A percentile compares a stretch with the other conserved stretches of the same genome.
These are phyloP conservation scores for Drosophila sordidula DNA, from an alignment of 2,888 invertebrate genomes.

Conservation along the genomic window DNA sequence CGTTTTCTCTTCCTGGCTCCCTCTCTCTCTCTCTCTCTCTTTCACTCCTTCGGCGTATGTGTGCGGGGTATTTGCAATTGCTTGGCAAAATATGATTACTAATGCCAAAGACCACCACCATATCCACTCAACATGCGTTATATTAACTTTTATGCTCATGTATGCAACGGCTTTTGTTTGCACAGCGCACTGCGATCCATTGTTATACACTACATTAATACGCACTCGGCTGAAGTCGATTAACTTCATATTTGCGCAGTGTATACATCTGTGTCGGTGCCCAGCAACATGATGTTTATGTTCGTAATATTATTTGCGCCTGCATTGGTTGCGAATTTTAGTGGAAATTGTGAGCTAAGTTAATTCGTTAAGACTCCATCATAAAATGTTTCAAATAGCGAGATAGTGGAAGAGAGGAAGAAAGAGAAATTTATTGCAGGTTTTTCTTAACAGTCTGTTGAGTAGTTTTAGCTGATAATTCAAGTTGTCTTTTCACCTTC, in stretches of 20 bases:
- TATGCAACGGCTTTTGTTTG: slow-evolving; percentile 56
- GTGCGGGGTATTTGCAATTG: slow-evolving; percentile 64
- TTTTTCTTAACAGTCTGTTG: too few species aligned
- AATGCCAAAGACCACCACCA: slow-evolving; percentile 67
- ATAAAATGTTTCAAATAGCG: too few species aligned
- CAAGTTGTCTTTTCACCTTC: too few species aligned
- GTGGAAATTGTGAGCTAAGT: too few species aligned
- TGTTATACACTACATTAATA: slow-evolving; percentile 38
- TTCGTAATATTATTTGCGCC: background rate
- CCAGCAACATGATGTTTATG: background rate
- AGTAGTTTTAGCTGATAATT: too few species aligned
- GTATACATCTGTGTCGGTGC: background rate
- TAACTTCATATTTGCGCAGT: background rate
- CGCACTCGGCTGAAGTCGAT: slow-evolving; percentile 16
- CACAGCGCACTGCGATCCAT: slow-evolving; percentile 36
- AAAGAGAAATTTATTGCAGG: too few species aligned
- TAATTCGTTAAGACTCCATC: too few species aligned
- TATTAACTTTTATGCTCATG: slow-evolving; percentile 60
- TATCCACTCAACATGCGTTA: slow-evolving; percentile 54
- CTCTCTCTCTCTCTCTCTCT: background rate
- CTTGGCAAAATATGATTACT: slow-evolving; percentile 79
- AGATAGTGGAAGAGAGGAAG: too few species aligned
- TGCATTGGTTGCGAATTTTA: too few species aligned
- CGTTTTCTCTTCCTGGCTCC: background rate
- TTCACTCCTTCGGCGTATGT: slow-evolving; percentile 10